phyloP scores from a whole-genome alignment of 2,888 invertebrate genomes.

The Calliscelio sp. region DNA sequence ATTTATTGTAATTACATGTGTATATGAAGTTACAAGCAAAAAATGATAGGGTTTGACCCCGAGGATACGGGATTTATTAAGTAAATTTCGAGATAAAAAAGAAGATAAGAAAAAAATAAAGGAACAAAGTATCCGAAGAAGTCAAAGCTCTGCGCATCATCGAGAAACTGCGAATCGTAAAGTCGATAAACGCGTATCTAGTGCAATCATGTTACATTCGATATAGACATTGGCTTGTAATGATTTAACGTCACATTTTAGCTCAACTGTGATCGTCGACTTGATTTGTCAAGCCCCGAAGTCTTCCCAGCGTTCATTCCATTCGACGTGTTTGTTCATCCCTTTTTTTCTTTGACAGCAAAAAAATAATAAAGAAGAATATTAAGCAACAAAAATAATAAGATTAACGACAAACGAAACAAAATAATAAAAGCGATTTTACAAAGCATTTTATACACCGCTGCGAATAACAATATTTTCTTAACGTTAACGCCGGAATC shows the following conservation, averaged over 20 bases:
- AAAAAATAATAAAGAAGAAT: not conserved
- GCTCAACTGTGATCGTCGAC: slow-evolving; percentile 69
- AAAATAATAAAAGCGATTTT: slow-evolving; percentile 35
- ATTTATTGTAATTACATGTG: slow-evolving; percentile 44
- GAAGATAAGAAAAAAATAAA: not conserved
- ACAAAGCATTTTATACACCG: slow-evolving; percentile 38
- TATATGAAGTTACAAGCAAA: slow-evolving; percentile 16
- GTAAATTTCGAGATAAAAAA: not conserved
- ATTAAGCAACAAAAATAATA: not conserved
- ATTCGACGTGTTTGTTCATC: too few species aligned
- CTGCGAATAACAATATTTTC: slow-evolving; percentile 34
- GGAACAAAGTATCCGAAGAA: not conserved
- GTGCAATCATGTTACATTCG: slow-evolving; percentile 24
- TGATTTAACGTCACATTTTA: slow-evolving; percentile 48
- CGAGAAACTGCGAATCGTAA: slow-evolving; percentile 19
- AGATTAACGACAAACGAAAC: slow-evolving; percentile 3
- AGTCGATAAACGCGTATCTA: not conserved
- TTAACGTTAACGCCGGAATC: slow-evolving; percentile 24
- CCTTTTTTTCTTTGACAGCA: too few species aligned
- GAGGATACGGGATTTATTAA: not conserved
- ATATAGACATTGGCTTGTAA: slow-evolving; percentile 44
- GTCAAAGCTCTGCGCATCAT: slow-evolving; percentile 29
- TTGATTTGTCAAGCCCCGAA: slow-evolving; percentile 57
- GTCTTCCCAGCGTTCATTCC: slow-evolving; percentile 51
- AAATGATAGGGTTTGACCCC: too few species aligned